phyloP scores from a whole-genome alignment of 1,140 invertebrate genomes.

The Bombus consobrinus region DNA sequence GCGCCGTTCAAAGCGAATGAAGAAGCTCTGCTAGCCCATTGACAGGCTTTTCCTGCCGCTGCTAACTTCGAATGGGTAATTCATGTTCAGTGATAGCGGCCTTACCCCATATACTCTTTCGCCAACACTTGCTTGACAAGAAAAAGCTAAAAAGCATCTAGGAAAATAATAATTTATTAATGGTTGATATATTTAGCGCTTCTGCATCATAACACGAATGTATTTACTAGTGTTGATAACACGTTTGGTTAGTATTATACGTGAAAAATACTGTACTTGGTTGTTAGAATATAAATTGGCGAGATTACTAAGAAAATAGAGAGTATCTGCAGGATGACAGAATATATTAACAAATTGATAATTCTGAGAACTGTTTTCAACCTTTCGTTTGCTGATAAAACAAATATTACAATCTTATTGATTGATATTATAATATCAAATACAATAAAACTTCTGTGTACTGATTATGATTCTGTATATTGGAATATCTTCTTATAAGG shows the following conservation, averaged over 20 bases:
- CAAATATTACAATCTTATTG: background rate
- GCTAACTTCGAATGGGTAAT: constrained; percentile 41
- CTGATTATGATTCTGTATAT: too few relatives aligned
- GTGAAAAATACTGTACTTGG: too few relatives aligned
- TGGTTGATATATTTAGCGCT: background rate
- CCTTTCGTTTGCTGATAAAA: background rate
- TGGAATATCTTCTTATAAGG: too few relatives aligned
- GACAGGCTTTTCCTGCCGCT: constrained; percentile 40
- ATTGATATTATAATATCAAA: too few relatives aligned
- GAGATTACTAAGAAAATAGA: too few relatives aligned
- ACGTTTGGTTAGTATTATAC: too few relatives aligned
- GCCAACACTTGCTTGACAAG: background rate
- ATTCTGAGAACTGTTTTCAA: background rate
- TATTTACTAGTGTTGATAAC: too few relatives aligned
- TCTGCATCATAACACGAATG: background rate
- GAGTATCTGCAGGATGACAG: too few relatives aligned
- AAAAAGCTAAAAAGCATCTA: background rate
- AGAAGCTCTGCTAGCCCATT: constrained; percentile 29
- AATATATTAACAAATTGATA: too few relatives aligned
- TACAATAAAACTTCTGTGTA: too few relatives aligned
- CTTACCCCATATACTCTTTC: constrained; percentile 28
- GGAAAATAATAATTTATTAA: constrained; percentile 1
- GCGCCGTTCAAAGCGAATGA: constrained; percentile 15
- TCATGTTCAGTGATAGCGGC: constrained; percentile 30
- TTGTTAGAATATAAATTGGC: too few relatives aligned